phyloP scores from a whole-genome alignment of 1,140 invertebrate genomes.

The Portunus trituberculatus region DNA sequence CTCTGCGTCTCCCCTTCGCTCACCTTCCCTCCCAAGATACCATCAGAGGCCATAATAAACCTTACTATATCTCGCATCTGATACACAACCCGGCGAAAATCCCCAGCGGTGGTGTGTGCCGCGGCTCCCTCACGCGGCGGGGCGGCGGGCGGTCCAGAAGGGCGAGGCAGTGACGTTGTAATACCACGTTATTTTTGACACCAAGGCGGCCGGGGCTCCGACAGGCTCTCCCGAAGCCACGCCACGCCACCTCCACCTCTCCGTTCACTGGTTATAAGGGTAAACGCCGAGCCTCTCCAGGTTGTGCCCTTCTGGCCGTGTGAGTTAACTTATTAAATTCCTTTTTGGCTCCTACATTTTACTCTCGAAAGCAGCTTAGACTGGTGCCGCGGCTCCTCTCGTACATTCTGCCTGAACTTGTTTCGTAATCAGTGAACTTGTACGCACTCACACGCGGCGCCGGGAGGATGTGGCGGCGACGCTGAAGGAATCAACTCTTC shows the following conservation, averaged over 20 bases:
- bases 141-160: conserved; percentile 29
- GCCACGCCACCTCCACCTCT: conserved; percentile 8
- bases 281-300: not conserved
- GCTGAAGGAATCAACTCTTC: not conserved
- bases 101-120: not conserved
- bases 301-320: conserved; percentile 5
- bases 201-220: not conserved
- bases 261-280: not conserved
- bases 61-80: conserved; percentile 41
- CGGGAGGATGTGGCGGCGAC: too few species aligned
- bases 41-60: conserved; percentile 41
- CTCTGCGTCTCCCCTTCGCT: not conserved
- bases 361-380: conserved; percentile 21
- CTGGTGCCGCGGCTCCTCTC: not conserved
- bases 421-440: conserved; percentile 22
- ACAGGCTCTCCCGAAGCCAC: not conserved
- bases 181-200: conserved; percentile 62
- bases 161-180: conserved; percentile 33
- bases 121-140: not conserved
- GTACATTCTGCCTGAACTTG: not conserved
- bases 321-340: conserved; percentile 43
- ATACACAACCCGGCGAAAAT: not conserved
- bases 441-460: not conserved
- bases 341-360: conserved; percentile 33
- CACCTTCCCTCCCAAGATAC: conserved; percentile 8